These are phyloP conservation scores for Synanthedon myopaeformis DNA, from an alignment of 2,888 invertebrate species.

Conservation along the genomic window DNA sequence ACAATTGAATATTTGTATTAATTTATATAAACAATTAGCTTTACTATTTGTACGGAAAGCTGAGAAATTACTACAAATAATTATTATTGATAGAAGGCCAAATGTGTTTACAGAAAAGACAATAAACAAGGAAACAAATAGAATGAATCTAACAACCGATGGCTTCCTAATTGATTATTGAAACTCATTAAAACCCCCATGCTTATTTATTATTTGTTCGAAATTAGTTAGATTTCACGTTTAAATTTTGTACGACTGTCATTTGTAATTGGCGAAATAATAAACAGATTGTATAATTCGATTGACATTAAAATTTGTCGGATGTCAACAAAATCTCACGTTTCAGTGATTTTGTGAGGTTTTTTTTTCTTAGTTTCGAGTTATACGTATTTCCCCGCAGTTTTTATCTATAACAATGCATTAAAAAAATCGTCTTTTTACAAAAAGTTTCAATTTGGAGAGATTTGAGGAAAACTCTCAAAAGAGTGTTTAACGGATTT, in stretches of 20 bases:
- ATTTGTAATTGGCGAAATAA: constrained; percentile 7
- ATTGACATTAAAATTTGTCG: background rate
- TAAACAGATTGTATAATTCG: constrained; percentile 8
- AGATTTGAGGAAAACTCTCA: background rate
- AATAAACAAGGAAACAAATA: constrained; percentile 16
- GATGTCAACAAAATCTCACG: background rate
- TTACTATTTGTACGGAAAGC: too few relatives aligned
- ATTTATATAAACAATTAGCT: too few relatives aligned
- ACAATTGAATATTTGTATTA: too few relatives aligned
- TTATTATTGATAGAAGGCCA: background rate
- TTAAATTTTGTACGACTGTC: background rate
- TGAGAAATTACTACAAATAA: background rate
- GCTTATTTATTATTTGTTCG: background rate
- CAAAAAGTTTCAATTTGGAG: background rate
- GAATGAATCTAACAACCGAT: constrained; percentile 8
- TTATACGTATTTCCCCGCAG: background rate
- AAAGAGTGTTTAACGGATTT: background rate
- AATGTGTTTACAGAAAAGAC: background rate
- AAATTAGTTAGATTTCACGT: background rate
- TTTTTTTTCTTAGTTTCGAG: background rate
- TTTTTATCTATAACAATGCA: background rate
- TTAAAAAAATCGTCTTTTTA: background rate
- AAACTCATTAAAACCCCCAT: background rate
- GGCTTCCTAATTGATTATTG: constrained; percentile 25
- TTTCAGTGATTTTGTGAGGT: background rate